phyloP scores from a whole-genome alignment of 2,888 invertebrate genomes.

The Chalcis sispes region DNA sequence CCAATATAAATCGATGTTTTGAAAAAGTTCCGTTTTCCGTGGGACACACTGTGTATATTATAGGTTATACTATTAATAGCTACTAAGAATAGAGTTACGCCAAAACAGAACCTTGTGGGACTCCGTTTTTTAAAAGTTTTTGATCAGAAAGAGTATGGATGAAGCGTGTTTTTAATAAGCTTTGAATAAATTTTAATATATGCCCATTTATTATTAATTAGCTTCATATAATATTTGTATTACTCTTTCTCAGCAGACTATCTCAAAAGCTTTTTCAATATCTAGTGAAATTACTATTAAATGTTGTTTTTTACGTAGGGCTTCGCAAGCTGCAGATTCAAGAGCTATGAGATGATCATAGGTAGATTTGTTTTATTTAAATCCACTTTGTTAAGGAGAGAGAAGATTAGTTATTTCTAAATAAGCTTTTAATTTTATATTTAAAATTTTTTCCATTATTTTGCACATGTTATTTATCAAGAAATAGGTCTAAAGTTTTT shows the following conservation, averaged over 20 bases:
- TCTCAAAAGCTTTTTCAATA: background rate
- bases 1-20: too few relatives aligned
- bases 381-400: conserved; percentile 10
- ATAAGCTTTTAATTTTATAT: too few relatives aligned
- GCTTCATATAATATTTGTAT: background rate
- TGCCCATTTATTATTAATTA: background rate
- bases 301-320: conserved; percentile 4
- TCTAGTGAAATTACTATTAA: background rate
- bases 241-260: background rate
- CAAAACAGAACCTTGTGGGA: background rate
- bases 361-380: background rate
- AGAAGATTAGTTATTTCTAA: background rate
- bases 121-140: background rate
- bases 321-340: background rate
- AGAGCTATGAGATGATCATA: background rate
- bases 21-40: too few relatives aligned
- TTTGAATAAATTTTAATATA: background rate
- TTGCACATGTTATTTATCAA: too few relatives aligned
- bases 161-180: background rate
- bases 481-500: too few relatives aligned
- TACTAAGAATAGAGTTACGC: background rate
- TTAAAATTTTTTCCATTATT: too few relatives aligned
- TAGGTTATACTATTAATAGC: background rate
- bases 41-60: too few relatives aligned
- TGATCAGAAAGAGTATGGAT: background rate